Percentiles rank a stretch among this genome's conserved stretches.
phyloP scores from a whole-genome alignment of 2,113 vertebrate species.

The Elephantulus edwardii region DNA sequence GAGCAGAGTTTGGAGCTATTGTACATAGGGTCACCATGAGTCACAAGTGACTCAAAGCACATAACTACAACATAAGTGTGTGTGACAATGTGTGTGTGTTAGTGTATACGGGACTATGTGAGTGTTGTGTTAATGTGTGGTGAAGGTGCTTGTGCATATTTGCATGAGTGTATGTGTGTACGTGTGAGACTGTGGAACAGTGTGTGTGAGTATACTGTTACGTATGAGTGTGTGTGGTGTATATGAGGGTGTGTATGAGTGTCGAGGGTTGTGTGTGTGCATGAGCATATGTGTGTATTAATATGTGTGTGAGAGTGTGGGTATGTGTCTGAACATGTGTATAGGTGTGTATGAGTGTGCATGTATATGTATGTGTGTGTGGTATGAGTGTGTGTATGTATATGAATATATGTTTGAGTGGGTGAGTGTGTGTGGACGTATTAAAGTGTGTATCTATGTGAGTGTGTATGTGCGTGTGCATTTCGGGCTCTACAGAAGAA shows the following conservation, averaged over 20 bases:
- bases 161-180: background rate
- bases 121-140: no score
- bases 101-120: background rate
- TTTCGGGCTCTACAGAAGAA: slow-evolving; percentile 25
- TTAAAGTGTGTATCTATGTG: background rate
- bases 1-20: no score
- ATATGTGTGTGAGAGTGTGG: background rate
- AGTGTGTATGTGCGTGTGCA: background rate
- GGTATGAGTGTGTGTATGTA: background rate
- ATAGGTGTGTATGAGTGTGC: background rate
- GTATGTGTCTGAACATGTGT: background rate
- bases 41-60: no score
- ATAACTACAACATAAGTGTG: no score
- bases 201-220: background rate
- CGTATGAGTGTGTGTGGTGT: background rate
- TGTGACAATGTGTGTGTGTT: background rate
- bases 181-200: background rate
- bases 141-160: no score
- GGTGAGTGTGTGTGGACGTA: background rate
- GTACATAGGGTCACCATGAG: no score
- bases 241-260: background rate
- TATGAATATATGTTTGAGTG: background rate
- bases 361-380: background rate
- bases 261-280: background rate
- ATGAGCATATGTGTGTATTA: background rate